phyloP scores from a whole-genome alignment of 2,888 invertebrate genomes.

The Trypoxylon attenuatum region DNA sequence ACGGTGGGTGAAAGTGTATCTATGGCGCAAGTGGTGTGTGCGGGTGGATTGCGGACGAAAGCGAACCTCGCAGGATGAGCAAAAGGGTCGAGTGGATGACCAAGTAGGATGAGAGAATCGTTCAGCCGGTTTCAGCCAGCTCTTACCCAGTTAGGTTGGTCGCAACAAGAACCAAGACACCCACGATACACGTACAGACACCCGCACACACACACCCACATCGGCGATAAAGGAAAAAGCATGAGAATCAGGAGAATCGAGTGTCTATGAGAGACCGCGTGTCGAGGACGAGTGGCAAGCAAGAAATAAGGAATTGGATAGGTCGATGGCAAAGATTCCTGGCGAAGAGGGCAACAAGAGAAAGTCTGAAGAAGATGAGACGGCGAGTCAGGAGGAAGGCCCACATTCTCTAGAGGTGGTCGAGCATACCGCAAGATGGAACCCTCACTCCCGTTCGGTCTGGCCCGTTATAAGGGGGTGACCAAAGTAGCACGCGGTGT shows the following conservation, averaged over 20 bases:
- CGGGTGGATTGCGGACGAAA: conserved; percentile 30
- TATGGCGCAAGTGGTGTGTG: conserved; percentile 41
- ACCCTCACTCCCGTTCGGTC: conserved; percentile 64
- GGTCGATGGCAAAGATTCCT: background rate
- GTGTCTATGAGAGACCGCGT: conserved; percentile 37
- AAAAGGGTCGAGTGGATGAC: conserved; percentile 49
- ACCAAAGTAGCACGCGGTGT: conserved; percentile 57
- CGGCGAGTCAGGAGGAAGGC: conserved; percentile 42
- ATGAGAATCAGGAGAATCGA: background rate
- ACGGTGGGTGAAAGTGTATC: conserved; percentile 41
- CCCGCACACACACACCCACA: too few relatives aligned
- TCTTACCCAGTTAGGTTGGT: conserved; percentile 39
- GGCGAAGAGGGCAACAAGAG: conserved; percentile 6
- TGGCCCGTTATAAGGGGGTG: conserved; percentile 56
- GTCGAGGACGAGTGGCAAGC: background rate
- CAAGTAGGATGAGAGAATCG: conserved; percentile 49
- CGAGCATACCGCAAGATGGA: conserved; percentile 64
- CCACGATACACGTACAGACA: too few relatives aligned
- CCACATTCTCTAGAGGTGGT: conserved; percentile 64
- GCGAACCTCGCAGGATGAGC: conserved; percentile 27
- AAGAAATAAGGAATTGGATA: conserved; percentile 26
- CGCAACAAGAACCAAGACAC: conserved; percentile 31
- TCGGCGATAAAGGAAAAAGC: background rate
- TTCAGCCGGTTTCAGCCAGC: conserved; percentile 35
- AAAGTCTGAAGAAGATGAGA: conserved; percentile 19